Evolutionary conservation across 2,888 invertebrate species (phyloP), one percentile per base, ranked within the genome.

Genomic region (Micropterix aruncella): DNA sequence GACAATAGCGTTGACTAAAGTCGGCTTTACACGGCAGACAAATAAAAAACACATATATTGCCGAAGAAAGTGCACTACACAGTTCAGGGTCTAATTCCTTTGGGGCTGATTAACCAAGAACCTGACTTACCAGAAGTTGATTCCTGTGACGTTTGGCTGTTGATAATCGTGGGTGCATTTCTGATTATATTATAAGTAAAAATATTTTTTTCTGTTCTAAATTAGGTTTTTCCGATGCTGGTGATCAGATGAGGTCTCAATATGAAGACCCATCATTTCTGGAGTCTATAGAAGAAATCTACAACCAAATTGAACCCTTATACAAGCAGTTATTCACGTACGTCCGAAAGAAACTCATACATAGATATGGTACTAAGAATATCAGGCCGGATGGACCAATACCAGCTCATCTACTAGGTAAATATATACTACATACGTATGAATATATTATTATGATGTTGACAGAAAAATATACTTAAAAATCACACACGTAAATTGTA

Each of bases 271-370:
- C 69, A 0, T 74, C 80, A 18, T 79, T 84, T 53, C 73, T 79
- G 43, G 66, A 70, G 1, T 70, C 72, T 16, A 66, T 76, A 0
- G 69, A 72, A 42, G 73, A 73, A 53, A 60, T 70, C 19, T 80
- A 80, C 73, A 71, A 74, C 49, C 71, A 74, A 52, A 61, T 88
- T 39, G 71, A 75, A 46, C 89, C 90, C 0, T 62, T 91, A 0
- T 91, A 91, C 61, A 79, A 83, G 52, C 81, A 89, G 56, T 65
- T 92, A 2, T 88, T 91, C 57, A 85, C 89, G 0, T 92, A 85
- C 52, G 88, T 89, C 0, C 65, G 91, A 38, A 65, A 77, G 19
- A 77, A 78, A 50, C 60, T 92, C 16, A 65, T 74, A 4, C 68
- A 74, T 43, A 58, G 74, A 38, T 85, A 86, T 52, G 81, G 82